These are phyloP conservation scores for Mesembrinibis cayennensis DNA, from an alignment of 2,113 vertebrate species.

Conservation along the genomic window DNA sequence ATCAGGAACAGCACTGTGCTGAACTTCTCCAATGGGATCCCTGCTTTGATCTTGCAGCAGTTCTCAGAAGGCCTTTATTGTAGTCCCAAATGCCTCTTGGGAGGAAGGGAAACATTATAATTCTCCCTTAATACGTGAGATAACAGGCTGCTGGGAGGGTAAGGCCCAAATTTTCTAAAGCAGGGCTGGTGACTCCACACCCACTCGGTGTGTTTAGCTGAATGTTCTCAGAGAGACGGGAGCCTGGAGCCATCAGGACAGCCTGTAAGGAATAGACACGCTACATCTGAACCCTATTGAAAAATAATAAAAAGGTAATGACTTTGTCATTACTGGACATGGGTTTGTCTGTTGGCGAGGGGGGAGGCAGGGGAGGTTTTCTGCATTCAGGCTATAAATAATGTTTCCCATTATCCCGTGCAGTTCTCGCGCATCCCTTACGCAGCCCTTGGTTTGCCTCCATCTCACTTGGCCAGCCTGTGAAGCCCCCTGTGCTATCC, in stretches of 20 bases:
- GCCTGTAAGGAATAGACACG: constrained; percentile 30
- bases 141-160: constrained; percentile 62
- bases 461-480: background rate
- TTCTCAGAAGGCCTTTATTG: constrained; percentile 53
- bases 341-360: constrained; percentile 67
- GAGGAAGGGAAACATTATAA: constrained; percentile 59
- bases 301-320: constrained; percentile 84
- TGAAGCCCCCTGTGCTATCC: background rate
- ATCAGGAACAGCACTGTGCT: constrained; percentile 35
- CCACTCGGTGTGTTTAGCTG: background rate
- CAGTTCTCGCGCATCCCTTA: constrained; percentile 9
- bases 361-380: constrained; percentile 42
- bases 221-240: background rate
- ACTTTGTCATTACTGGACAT: constrained; percentile 82
- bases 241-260: background rate
- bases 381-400: constrained; percentile 72
- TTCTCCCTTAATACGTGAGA: constrained; percentile 67
- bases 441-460: background rate
- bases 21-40: constrained; percentile 54
- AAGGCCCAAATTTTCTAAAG: constrained; percentile 58
- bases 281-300: constrained; percentile 77
- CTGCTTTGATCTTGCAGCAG: constrained; percentile 51
- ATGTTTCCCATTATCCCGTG: constrained; percentile 68
- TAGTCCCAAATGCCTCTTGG: constrained; percentile 47
- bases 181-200: constrained; percentile 43